Evolutionary conservation across 2,113 vertebrate genomes (phyloP).

Genomic region (Salvelinus sp.): DNA sequence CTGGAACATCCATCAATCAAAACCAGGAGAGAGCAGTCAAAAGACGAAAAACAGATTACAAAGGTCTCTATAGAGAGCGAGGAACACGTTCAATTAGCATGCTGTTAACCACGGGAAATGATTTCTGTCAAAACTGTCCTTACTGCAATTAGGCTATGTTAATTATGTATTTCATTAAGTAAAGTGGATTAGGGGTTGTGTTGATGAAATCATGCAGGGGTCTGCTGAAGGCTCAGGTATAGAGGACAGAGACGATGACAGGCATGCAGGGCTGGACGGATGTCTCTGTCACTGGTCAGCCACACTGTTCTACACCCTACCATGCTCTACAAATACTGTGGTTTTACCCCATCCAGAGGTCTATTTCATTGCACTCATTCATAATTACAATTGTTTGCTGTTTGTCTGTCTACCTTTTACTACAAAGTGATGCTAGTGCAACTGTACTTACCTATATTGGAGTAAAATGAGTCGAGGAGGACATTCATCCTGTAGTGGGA

Average conservation of each 20-base stretch:
- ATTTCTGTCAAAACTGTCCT: slow-evolving; percentile 97
- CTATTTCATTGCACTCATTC: background rate
- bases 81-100: slow-evolving; percentile 94
- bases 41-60: slow-evolving; percentile 25
- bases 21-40: slow-evolving; percentile 23
- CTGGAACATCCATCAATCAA: slow-evolving; percentile 95
- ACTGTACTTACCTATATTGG: too few species aligned
- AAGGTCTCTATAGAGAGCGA: slow-evolving; percentile 88
- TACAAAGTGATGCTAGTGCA: background rate
- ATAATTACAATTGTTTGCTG: background rate
- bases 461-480: background rate
- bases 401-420: background rate
- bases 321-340: too few species aligned
- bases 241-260: slow-evolving; percentile 62
- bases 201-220: slow-evolving; percentile 88
- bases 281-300: background rate
- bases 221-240: slow-evolving; percentile 58
- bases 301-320: background rate
- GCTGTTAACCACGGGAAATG: slow-evolving; percentile 93
- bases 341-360: background rate
- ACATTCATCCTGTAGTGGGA: background rate
- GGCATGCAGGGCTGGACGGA: slow-evolving; percentile 30
- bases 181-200: slow-evolving; percentile 92
- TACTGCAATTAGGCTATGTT: slow-evolving; percentile 96
- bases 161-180: slow-evolving; percentile 99